Evolutionary conservation across 2,113 vertebrate species (phyloP), one percentile per base, ranked within the genome.

Genomic region (Petromus typicus): DNA sequence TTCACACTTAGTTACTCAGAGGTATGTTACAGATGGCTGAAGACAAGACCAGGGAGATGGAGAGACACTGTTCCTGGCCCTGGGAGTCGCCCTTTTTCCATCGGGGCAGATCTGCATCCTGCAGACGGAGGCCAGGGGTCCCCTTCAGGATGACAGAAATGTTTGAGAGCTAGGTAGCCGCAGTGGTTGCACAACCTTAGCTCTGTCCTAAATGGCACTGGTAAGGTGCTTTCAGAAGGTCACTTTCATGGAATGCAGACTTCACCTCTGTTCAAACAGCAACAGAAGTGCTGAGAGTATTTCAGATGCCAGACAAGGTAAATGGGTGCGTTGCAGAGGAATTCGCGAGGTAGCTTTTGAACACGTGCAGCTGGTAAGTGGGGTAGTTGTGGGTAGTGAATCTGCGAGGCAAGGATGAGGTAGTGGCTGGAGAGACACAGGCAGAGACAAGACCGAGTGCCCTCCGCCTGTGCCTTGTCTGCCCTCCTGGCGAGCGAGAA

Each of bases 331-430:
- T 67, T 79, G 59, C 27, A 20, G 93, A 54, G 76, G 56, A 10
- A 14, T n/a, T 22, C 18, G 12, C 54, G 61, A 20, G 90, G 4
- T 37, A 34, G 54, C 59, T 88, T 37, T 71, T 85, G 94, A 79
- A 71, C 20, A 17, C 25, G 10, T 30, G 1, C 17, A 43, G 64
- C 40, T 18, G 0, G 37, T 7, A 0, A 22, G 0, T 1, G 1
- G 64, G 23, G 6, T 16, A 40, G 17, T 25, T 17, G 4, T 0
- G 13, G 57, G 1, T 2, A 3, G 43, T 0, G 3, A 9, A n/a
- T 63, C n/a, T 66, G 45, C 37, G 22, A 11, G 48, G 18, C 0
- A 0, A 25, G 8, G 6, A 10, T 30, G 59, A 43, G 76, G 57
- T 54, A 18, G 87, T 10, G 17, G 83, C 16, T 17, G 73, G 59